Evolutionary conservation across 2,113 vertebrate genomes (phyloP).

Genomic region (Rhinopomastus cyanomelas): DNA sequence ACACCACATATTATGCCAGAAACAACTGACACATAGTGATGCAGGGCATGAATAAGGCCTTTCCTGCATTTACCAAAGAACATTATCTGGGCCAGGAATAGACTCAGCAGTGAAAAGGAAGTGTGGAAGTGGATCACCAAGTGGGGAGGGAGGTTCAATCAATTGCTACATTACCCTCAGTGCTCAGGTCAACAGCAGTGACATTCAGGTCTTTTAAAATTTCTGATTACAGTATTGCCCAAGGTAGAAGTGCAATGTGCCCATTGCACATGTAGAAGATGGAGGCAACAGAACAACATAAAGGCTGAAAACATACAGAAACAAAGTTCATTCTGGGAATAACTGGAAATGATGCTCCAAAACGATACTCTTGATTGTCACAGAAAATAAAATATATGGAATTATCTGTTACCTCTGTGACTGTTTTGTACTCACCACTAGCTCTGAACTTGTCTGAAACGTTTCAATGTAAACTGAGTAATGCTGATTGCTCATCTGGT

Average conservation of each 20-base stretch:
- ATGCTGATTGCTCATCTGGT: constrained; percentile 93
- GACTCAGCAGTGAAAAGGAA: background rate
- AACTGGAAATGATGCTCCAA: background rate
- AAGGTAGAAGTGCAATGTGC: too few species aligned
- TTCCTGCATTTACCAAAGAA: background rate
- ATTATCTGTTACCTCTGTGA: background rate
- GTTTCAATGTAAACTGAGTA: constrained; percentile 92
- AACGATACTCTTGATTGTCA: background rate
- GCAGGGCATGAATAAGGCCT: background rate
- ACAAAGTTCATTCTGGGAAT: background rate
- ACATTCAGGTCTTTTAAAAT: background rate
- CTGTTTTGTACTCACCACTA: constrained; percentile 84
- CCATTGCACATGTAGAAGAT: too few species aligned
- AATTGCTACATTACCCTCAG: background rate
- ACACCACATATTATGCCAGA: background rate
- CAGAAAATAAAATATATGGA: background rate
- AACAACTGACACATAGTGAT: background rate
- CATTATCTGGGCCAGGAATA: background rate
- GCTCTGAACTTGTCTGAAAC: constrained; percentile 84
- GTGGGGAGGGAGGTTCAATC: background rate
- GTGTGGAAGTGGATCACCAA: background rate
- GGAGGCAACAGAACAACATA: background rate
- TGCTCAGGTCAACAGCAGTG: background rate
- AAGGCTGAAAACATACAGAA: background rate
- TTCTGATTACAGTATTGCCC: background rate